Conservation (phyloP, 2,888 invertebrate species). For the Stegophylla sp. region DNA sequence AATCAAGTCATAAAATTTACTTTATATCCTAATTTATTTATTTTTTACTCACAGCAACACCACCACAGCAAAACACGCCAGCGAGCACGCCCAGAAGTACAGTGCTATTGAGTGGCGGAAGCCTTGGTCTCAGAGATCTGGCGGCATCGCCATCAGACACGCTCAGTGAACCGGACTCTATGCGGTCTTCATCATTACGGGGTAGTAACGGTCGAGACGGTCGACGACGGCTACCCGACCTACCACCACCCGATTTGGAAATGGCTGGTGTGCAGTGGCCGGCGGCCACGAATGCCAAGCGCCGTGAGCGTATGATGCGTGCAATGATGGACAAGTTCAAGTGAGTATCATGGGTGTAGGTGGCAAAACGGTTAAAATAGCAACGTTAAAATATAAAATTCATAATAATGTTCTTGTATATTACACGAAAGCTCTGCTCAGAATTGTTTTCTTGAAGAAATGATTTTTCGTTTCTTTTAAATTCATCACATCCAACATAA, state of each 20-base stretch:
- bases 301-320: slow-evolving; percentile 64
- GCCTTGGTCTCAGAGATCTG: slow-evolving; percentile 63
- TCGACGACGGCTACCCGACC: slow-evolving; percentile 35
- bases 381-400: too few relatives aligned
- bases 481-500: too few relatives aligned
- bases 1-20: not conserved
- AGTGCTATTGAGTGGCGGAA: not conserved
- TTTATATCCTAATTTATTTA: not conserved
- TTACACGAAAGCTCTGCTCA: too few relatives aligned
- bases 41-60: slow-evolving; percentile 61
- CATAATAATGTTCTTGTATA: too few relatives aligned
- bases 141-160: slow-evolving; percentile 66
- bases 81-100: slow-evolving; percentile 64
- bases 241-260: slow-evolving; percentile 26
- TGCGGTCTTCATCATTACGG: slow-evolving; percentile 66
- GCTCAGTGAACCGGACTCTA: slow-evolving; percentile 67
- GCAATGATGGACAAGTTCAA: slow-evolving; percentile 51
- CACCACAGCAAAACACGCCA: slow-evolving; percentile 64
- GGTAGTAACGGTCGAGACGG: slow-evolving; percentile 63
- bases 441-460: too few relatives aligned
- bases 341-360: not conserved
- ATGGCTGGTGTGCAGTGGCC: slow-evolving; percentile 64
- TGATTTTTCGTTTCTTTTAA: too few relatives aligned
- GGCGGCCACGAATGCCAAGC: slow-evolving; percentile 65
- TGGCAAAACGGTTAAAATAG: too few relatives aligned